phyloP scores from a whole-genome alignment of 2,113 vertebrate genomes.

The Porphyrio hochstetteri region DNA sequence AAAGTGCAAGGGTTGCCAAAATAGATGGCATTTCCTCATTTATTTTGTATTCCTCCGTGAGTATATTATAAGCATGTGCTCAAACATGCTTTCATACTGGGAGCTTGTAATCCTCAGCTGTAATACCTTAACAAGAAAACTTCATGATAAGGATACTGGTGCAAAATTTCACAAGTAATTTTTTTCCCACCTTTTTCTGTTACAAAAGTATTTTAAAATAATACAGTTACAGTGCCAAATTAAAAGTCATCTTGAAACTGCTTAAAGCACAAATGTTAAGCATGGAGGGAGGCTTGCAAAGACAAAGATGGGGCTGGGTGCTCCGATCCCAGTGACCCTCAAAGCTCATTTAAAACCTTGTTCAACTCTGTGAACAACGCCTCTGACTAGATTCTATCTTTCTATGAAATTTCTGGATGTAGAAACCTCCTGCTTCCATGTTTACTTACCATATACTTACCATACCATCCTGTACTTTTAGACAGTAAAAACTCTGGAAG shows the following conservation, averaged over 20 bases:
- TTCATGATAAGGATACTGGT: not conserved
- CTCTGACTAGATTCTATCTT: not conserved
- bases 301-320: not conserved
- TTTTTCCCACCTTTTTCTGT: not conserved
- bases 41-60: not conserved
- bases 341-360: not conserved
- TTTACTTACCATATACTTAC: not conserved
- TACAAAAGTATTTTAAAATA: not conserved
- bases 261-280: not conserved
- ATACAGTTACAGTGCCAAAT: not conserved
- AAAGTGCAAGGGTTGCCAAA: constrained; percentile 53
- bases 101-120: not conserved
- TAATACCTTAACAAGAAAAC: not conserved
- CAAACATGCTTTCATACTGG: not conserved
- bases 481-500: not conserved
- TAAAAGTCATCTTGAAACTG: not conserved
- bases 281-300: not conserved
- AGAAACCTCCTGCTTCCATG: not conserved
- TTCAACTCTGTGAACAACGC: not conserved
- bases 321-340: not conserved
- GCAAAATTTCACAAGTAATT: not conserved
- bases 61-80: not conserved
- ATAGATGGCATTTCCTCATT: not conserved
- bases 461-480: not conserved
- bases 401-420: not conserved